Base-by-base conservation (phyloP, 2,888 invertebrate genomes). In the Platycheirus albimanus region DNA sequence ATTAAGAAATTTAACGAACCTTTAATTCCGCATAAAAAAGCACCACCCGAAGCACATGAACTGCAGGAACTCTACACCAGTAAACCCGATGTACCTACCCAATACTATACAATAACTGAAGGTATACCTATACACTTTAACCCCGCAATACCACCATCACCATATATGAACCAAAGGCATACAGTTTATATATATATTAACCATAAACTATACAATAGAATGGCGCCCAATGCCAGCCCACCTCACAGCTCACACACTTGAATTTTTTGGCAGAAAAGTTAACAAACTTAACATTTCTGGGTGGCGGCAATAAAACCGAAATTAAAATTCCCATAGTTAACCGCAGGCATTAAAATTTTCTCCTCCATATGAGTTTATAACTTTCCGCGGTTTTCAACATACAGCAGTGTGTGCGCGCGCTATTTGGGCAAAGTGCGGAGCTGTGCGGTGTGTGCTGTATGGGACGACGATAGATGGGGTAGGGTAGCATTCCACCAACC, bases 341-440 rank as follows among this genome's bases (percentile, higher is more conserved):
- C 84, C 84, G 70, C 84, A 79, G 74, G 75, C 84, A 84, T 84
- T 84, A 84, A 84, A 84, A 84, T 84, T 84, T 84, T 84, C 84
- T 84, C 78, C 84, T 84, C 75, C 84, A 84, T 84, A 84, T 84
- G 84, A 84, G 84, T 84, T 84, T 84, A 79, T 84, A 84, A 84
- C 84, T 84, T 84, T 75, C 19, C 70, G 84, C 75, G 84, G 84
- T 84, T 84, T 64, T 47, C 52, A 51, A 8, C n/a, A 33, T 6
- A 6, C 15, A 52, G 19, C 7, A 7, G 33, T 45, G 30, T 43
- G 49, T 38, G 33, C 47, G 30, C 24, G 54, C 63, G 54, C 24
- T 15, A 11, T 49, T 6, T 17, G 15, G 24, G n/a, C 24, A 52
- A 49, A 45, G 49, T 8, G 15, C 49, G 15, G 20, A 56, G 47